Conservation (phyloP, 2,797 vertebrate genomes). For the Lutjanus campechanus region DNA sequence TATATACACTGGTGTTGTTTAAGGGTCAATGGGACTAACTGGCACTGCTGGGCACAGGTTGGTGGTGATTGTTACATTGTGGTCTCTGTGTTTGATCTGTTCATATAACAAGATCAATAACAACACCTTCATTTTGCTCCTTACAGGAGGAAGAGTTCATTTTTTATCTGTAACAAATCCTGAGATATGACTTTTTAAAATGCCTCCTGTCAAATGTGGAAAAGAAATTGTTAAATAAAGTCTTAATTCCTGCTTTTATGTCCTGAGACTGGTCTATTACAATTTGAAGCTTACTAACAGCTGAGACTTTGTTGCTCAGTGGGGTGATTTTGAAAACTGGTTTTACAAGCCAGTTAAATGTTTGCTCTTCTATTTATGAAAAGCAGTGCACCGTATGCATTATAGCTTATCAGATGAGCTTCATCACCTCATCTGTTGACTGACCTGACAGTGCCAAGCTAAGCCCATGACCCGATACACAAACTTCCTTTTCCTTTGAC, state of each 20-base stretch:
- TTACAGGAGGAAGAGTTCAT: constrained; percentile 84
- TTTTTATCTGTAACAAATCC: constrained; percentile 85
- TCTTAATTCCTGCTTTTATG: constrained; percentile 33
- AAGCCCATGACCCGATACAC: constrained; percentile 28
- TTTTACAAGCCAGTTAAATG: constrained; percentile 8
- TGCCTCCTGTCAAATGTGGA: constrained; percentile 54
- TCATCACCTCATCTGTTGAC: constrained; percentile 11
- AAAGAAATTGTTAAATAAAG: constrained; percentile 75
- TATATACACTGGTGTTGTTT: constrained; percentile 50
- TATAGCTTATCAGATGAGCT: constrained; percentile 9
- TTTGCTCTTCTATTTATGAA: constrained; percentile 1
- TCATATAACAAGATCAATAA: constrained; percentile 19
- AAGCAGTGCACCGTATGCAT: not conserved
- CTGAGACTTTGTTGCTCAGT: not conserved
- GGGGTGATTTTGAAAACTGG: not conserved
- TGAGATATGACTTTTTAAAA: constrained; percentile 54
- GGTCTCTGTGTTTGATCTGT: constrained; percentile 14
- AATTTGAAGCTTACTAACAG: constrained; percentile 13
- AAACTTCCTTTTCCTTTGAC: constrained; percentile 24
- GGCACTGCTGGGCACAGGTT: constrained; percentile 57
- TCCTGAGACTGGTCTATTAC: constrained; percentile 51
- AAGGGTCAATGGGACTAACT: constrained; percentile 47
- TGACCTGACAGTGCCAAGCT: constrained; percentile 36
- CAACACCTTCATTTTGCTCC: constrained; percentile 64
- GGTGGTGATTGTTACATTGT: constrained; percentile 37